A percentile compares a stretch with the other conserved stretches of the same genome.
phyloP scores from a whole-genome alignment of 2,113 vertebrate species.

The Egretta garzetta region DNA sequence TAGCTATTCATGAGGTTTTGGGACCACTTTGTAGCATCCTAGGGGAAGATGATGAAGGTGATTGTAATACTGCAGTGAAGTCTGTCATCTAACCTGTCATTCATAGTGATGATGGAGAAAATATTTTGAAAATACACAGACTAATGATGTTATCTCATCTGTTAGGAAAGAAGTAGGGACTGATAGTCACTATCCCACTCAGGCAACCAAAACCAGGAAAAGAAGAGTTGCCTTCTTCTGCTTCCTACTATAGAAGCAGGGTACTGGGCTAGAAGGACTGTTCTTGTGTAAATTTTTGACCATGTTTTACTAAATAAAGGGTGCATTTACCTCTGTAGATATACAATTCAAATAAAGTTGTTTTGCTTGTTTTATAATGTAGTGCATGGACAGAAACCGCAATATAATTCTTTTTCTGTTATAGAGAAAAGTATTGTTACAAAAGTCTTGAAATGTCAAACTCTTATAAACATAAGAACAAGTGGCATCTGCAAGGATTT shows the following conservation, averaged over 20 bases:
- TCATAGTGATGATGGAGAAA: neutral
- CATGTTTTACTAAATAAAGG: neutral
- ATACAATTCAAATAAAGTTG: neutral
- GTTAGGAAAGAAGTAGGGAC: neutral
- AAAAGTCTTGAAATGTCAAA: neutral
- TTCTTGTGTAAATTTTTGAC: neutral
- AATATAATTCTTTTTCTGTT: neutral
- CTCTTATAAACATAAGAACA: neutral
- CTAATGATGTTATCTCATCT: neutral
- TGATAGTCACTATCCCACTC: neutral
- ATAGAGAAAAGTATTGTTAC: neutral
- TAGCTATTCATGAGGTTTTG: neutral
- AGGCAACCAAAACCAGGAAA: neutral
- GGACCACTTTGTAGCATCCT: neutral
- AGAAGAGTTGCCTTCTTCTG: rapidly evolving
- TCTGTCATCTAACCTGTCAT: neutral
- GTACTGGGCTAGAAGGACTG: neutral
- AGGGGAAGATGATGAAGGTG: neutral
- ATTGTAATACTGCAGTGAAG: neutral
- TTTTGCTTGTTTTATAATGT: neutral
- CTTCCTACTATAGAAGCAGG: neutral
- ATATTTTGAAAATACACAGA: neutral
- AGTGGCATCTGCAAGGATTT: neutral
- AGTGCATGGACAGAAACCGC: neutral
- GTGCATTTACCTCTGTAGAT: neutral